phyloP scores from a whole-genome alignment of 2,888 invertebrate genomes.

The Agrotis puta region DNA sequence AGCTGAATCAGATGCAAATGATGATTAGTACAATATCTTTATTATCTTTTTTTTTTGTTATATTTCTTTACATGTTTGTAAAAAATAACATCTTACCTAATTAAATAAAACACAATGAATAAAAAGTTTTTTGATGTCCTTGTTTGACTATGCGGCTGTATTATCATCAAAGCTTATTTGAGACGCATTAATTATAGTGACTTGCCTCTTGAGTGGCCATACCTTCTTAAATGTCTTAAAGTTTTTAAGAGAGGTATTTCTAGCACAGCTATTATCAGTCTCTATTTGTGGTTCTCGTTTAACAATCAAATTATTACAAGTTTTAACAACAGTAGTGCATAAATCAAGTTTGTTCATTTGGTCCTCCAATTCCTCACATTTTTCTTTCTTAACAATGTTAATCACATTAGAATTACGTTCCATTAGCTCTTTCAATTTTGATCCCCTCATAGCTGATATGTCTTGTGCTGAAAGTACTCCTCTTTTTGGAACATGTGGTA shows the following conservation, averaged over 20 bases:
- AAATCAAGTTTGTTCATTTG: conserved; percentile 81
- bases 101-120: conserved; percentile 56
- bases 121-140: conserved; percentile 16
- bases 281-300: conserved; percentile 80
- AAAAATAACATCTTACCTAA: conserved; percentile 47
- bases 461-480: conserved; percentile 68
- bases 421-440: conserved; percentile 82
- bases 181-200: conserved; percentile 74
- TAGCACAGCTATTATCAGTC: conserved; percentile 61
- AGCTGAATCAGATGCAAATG: conserved; percentile 45
- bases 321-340: conserved; percentile 80
- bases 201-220: conserved; percentile 85
- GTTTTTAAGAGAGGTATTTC: conserved; percentile 73
- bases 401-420: conserved; percentile 67
- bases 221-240: conserved; percentile 88
- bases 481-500: conserved; percentile 38
- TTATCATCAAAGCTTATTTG: conserved; percentile 64
- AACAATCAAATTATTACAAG: conserved; percentile 81
- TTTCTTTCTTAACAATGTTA: conserved; percentile 75
- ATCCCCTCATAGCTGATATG: conserved; percentile 79
- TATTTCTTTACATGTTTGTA: conserved; percentile 59
- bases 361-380: conserved; percentile 77
- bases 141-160: conserved; percentile 42
- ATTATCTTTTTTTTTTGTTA: conserved; percentile 51
- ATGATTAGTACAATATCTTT: conserved; percentile 54